Base-by-base conservation (phyloP, 2,113 vertebrate species). In the Sphaerodactylus townsendi region DNA sequence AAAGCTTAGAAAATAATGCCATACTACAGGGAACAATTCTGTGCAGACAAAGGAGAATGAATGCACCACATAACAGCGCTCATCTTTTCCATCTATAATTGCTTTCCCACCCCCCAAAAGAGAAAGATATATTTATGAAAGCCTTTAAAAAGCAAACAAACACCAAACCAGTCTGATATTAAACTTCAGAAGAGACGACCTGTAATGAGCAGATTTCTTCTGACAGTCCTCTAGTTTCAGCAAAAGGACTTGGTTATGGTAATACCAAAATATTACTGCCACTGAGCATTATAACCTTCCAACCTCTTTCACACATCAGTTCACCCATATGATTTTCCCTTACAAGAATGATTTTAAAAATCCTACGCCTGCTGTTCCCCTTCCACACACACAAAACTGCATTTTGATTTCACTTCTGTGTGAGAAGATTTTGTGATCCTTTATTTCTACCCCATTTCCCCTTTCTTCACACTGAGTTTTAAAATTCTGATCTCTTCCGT, bases 131-230 rank as follows among this genome's bases (percentile, higher is more conserved):
- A n/a, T n/a, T n/a, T n/a, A 81, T 53, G 46, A 0, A 0, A 76
- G 88, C 84, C 76, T 28, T 89, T 86, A 37, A 6, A 28, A 68
- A 84, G 28, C 13, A 62, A 62, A 35, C 21, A 50, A 84, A 65
- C 76, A 30, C 28, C 84, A 77, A 39, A 89, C 41, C 81, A 88
- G 86, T 82, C 85, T 14, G 76, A 75, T 92, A 90, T 90, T 83
- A 84, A 83, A 84, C 87, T 72, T 89, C 10, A 81, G 88, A 7
- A 84, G 69, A 46, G 70, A 79, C 70, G 62, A 59, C 66, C 78
- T 83, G 85, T 87, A 83, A 69, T 56, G 46, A 81, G 2, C 81
- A 4, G 46, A 39, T 90, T 88, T 86, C 66, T 78, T 37, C 81
- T 84, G 72, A 65, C n/a, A 35, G 35, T 17, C 11, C 70, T 10